phyloP scores from a whole-genome alignment of 2,113 vertebrate species.

The Notechis scutatus region DNA sequence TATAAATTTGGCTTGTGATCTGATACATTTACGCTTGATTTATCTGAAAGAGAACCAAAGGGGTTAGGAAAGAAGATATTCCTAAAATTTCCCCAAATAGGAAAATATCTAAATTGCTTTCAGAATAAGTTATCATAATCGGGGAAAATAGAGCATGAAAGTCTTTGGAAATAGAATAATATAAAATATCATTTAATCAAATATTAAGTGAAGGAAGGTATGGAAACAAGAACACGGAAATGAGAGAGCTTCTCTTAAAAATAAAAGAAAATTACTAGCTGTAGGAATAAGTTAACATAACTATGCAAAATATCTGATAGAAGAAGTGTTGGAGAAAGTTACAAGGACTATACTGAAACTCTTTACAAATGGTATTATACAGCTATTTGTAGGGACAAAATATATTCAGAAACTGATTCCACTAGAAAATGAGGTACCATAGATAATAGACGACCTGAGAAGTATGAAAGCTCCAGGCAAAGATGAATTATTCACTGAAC shows the following conservation, averaged over 20 bases:
- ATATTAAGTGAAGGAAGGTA: not conserved
- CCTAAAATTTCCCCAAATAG: not conserved
- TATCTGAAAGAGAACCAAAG: not conserved
- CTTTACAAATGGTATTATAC: not conserved
- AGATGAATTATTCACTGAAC: not conserved
- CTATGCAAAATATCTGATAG: not conserved
- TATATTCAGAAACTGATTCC: not conserved
- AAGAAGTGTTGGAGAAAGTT: not conserved
- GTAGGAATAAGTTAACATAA: not conserved
- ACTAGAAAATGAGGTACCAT: not conserved
- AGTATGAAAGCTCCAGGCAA: not conserved
- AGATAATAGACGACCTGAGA: not conserved
- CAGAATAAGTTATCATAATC: not conserved
- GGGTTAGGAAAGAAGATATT: not conserved
- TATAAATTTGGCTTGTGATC: not conserved
- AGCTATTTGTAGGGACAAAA: not conserved
- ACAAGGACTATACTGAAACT: not conserved
- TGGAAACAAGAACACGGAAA: not conserved
- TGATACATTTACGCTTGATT: not conserved
- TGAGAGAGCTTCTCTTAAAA: not conserved
- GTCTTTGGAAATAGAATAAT: not conserved
- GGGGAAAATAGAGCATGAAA: not conserved
- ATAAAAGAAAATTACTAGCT: not conserved
- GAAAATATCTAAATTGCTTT: not conserved
- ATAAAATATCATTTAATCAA: not conserved